Base-by-base conservation (phyloP, 2,888 invertebrate genomes). In the Nomada goodeniana region DNA sequence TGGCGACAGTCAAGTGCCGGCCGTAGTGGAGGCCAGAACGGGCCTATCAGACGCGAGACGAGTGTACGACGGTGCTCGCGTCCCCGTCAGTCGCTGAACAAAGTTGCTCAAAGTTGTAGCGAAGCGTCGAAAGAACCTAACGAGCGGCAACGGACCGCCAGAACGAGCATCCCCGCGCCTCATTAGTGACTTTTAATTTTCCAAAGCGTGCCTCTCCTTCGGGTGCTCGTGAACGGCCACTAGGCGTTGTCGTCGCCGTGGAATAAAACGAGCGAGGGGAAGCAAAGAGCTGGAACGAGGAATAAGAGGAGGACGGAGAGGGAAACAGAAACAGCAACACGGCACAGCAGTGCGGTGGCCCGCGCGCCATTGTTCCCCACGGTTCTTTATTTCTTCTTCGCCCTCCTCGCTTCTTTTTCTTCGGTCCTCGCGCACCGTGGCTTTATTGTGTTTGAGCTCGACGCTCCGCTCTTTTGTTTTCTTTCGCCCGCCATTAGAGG, bases 401-500 rank as follows among this genome's bases (percentile, higher is more conserved):
- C 76, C 76, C 78, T 82, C 76, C 11, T 57, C 29, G 47, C 80
- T 57, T 69, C 77, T 53, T 72, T 71, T 72, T 76, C 82, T 67
- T 73, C 85, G 79, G 75, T 80, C 71, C 64, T 59, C 78, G 85
- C 76, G 80, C 60, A 76, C 83, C 85, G 64, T 80, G 88, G 90
- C 90, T 91, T 92, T 91, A 92, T 92, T 91, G 92, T 91, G 90
- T 90, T 89, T 89, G 90, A 90, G 89, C 91, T 89, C 89, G 88
- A 86, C 89, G 87, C 86, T 88, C 83, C 82, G 83, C 88, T 90
- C 92, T 91, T 92, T 92, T 92, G 91, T 92, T 92, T 92, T 92
- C 89, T 90, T 92, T 93, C 91, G 91, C 91, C 90, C 91, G 88
- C 92, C 92, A 93, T 93, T 93, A 93, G 93, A 92, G 89, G 91